A percentile compares a stretch with the other conserved stretches of the same genome.
Evolutionary conservation across 92 coral and sea anemone genomes (phyloP).

Genomic region (Desmophyllum pertusum): DNA sequence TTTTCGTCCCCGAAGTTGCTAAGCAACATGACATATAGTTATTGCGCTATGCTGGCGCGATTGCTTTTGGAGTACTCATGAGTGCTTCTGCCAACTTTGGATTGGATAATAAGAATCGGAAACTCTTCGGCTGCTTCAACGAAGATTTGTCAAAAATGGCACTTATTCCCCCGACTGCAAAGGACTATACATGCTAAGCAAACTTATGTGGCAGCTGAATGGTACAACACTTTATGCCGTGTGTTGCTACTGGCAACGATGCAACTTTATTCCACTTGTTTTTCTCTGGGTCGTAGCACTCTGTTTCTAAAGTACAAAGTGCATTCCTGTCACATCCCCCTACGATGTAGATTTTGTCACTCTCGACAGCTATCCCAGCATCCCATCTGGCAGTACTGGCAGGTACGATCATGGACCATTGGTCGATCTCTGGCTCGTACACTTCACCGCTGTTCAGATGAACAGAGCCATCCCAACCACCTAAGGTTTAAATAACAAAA

Average conservation of each 20-base stretch:
- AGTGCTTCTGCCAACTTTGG: too few relatives aligned
- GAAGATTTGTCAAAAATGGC: too few relatives aligned
- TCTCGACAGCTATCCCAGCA: slow-evolving; percentile 99
- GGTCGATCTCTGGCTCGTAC: slow-evolving; percentile 96
- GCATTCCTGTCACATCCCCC: slow-evolving; percentile 99
- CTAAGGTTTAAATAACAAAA: slow-evolving; percentile 30
- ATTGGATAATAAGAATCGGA: too few relatives aligned
- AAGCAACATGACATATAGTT: too few relatives aligned
- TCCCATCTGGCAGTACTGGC: slow-evolving; percentile 99
- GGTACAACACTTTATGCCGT: slow-evolving; percentile 93
- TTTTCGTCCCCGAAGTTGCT: too few relatives aligned
- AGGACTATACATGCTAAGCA: slow-evolving; percentile 32
- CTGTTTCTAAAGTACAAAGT: slow-evolving; percentile 93
- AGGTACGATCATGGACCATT: slow-evolving; percentile 84
- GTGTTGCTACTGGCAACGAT: slow-evolving; percentile 94
- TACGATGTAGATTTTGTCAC: slow-evolving; percentile 87
- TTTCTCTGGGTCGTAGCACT: slow-evolving; percentile 93
- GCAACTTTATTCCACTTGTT: slow-evolving; percentile 93
- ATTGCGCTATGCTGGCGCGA: too few relatives aligned
- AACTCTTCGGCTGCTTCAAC: too few relatives aligned
- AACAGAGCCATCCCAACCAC: slow-evolving; percentile 97
- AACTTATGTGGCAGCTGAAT: slow-evolving; percentile 91
- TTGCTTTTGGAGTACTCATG: too few relatives aligned
- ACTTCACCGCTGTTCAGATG: slow-evolving; percentile 95
- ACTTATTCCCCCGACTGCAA: too few relatives aligned